Evolutionary conservation across 2,113 vertebrate species (phyloP), one percentile per base, ranked within the genome.

Genomic region (Megaleporinus macrocephalus): DNA sequence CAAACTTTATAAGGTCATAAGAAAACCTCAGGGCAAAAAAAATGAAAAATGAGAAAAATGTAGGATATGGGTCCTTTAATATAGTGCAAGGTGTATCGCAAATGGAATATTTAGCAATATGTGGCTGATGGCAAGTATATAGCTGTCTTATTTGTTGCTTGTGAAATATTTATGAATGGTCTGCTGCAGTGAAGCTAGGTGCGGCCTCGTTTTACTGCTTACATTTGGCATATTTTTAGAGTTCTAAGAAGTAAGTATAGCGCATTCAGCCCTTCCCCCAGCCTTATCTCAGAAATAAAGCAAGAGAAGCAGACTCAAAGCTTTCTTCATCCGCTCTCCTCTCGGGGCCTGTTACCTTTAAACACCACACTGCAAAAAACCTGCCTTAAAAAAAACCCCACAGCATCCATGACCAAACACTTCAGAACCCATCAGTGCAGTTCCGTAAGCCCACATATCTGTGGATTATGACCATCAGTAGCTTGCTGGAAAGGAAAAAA

Each of bases 391-490:
- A 85, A 81, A 74, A 36, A 36, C 3, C 79, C 36, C 44, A 22
- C 76, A 80, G 76, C 79, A 68, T 74, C 87, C 77, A 76, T 89
- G 88, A 89, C 86, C 71, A 87, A 91, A 88, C 85, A 89, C 85
- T 89, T 90, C 88, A 90, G 87, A 87, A 84, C 76, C 79, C 24
- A 73, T 79, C 24, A 63, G 62, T 73, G 83, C 66, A 85, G 80
- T 82, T 84, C 47, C 71, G 57, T 84, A 86, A 89, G 88, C 82
- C 77, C 61, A 66, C 49, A 80, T n/a, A n/a, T 84, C 41, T 44
- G 29, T 41, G 83, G 77, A 85, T 81, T 76, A 73, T 79, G 61
- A 80, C 62, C 80, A 71, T 74, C 16, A 83, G 72, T 62, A 63
- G 36, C 57, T 66, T 22, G 73, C 36, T 24, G 61, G 15, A 80